These are phyloP conservation scores for Panagrolaimus sp. DNA, from an alignment of 1,140 invertebrate genomes.

Conservation along the genomic window DNA sequence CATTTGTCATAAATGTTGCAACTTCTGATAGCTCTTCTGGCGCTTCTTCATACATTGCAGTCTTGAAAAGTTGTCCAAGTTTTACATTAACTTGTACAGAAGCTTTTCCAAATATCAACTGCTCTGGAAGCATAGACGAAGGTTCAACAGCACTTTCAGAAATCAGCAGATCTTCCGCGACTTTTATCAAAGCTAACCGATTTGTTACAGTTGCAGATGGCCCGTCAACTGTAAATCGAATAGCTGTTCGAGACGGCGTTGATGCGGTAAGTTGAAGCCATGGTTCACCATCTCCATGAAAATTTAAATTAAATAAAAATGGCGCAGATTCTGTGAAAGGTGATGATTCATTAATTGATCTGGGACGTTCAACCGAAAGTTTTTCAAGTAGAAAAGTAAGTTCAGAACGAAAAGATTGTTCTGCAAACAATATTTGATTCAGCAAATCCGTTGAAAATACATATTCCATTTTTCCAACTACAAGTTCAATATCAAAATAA, in stretches of 20 bases:
- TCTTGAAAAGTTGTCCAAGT: slow-evolving; percentile 78
- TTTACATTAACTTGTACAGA: slow-evolving; percentile 88
- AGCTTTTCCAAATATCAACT: slow-evolving; percentile 77
- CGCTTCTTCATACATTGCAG: slow-evolving; percentile 49
- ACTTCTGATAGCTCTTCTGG: slow-evolving; percentile 52
- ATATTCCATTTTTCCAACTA: slow-evolving; percentile 77
- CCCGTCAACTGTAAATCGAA: slow-evolving; percentile 78
- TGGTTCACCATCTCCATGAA: slow-evolving; percentile 30
- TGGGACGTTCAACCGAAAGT: slow-evolving; percentile 31
- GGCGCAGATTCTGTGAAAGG: slow-evolving; percentile 49
- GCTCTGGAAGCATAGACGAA: slow-evolving; percentile 62
- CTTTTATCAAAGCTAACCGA: slow-evolving; percentile 26
- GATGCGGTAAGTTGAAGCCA: slow-evolving; percentile 94
- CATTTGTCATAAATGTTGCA: slow-evolving; percentile 54
- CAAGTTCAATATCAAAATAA: slow-evolving; percentile 79
- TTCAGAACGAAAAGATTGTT: slow-evolving; percentile 96
- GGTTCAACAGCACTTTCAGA: too few relatives aligned
- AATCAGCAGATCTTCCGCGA: background rate
- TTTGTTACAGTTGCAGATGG: slow-evolving; percentile 62
- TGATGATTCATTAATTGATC: background rate
- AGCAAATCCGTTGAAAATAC: slow-evolving; percentile 91
- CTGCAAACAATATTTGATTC: slow-evolving; percentile 95
- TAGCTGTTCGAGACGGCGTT: slow-evolving; percentile 90
- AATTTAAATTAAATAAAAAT: slow-evolving; percentile 71
- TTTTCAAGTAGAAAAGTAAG: slow-evolving; percentile 40